These are phyloP conservation scores for Cavia porcellus DNA, from an alignment of 2,113 vertebrate genomes.

Conservation along the genomic window DNA sequence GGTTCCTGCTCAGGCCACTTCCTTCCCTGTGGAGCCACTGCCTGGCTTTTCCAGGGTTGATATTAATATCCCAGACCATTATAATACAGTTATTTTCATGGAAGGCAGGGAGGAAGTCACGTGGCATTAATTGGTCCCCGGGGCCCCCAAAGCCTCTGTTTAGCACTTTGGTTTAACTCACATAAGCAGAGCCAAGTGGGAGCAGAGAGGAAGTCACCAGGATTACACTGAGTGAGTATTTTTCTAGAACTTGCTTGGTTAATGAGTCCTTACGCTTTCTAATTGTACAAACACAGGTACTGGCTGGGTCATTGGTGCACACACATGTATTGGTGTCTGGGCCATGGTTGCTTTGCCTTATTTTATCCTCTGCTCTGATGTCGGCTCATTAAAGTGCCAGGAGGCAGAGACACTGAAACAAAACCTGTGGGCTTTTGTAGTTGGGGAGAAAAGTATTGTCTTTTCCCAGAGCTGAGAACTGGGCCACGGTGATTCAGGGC, in stretches of 20 bases:
- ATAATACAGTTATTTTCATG: conserved; percentile 99
- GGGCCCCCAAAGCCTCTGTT: conserved; percentile 93
- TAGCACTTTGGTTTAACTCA: conserved; percentile 96
- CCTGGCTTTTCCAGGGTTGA: conserved; percentile 97
- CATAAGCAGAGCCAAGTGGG: conserved; percentile 97
- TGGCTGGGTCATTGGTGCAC: conserved; percentile 73
- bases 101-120: conserved; percentile 98
- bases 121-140: conserved; percentile 97
- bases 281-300: conserved; percentile 89
- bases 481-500: not conserved
- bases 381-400: not conserved
- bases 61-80: conserved; percentile 99
- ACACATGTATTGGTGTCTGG: not conserved
- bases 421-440: not conserved
- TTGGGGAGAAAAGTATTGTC: not conserved
- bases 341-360: conserved; percentile 28
- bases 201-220: conserved; percentile 95
- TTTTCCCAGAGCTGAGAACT: not conserved
- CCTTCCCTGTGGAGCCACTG: conserved; percentile 92
- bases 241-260: conserved; percentile 92
- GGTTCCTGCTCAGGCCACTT: conserved; percentile 92
- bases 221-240: conserved; percentile 90
- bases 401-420: not conserved
- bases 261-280: conserved; percentile 92
- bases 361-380: conserved; percentile 20